Conservation (phyloP, 2,888 invertebrate genomes). For the Nemurella pictetii region DNA sequence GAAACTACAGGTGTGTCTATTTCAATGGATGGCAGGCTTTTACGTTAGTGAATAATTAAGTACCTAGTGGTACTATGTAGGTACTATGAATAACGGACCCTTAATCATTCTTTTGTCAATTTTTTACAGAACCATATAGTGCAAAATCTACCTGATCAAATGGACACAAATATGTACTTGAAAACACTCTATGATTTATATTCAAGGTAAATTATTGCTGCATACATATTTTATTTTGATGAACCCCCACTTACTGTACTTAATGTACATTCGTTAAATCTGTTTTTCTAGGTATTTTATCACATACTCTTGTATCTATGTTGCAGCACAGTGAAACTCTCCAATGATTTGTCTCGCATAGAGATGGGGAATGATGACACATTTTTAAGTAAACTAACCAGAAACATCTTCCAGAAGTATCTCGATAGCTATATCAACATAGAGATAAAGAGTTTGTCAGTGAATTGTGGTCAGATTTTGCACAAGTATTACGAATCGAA, state of each 20-base stretch:
- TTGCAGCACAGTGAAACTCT: constrained; percentile 73
- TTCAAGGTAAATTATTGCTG: constrained; percentile 65
- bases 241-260: too few relatives aligned
- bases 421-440: constrained; percentile 75
- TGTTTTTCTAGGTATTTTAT: background rate
- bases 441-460: constrained; percentile 77
- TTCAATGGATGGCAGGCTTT: too few relatives aligned
- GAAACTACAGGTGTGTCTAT: constrained; percentile 64
- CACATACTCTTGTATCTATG: constrained; percentile 9
- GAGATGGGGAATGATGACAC: constrained; percentile 80
- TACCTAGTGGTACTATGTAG: background rate
- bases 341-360: constrained; percentile 70
- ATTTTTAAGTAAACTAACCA: constrained; percentile 75
- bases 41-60: too few relatives aligned
- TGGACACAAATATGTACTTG: constrained; percentile 85
- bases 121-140: constrained; percentile 72
- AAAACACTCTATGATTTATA: constrained; percentile 87
- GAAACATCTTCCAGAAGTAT: constrained; percentile 79
- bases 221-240: background rate
- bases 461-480: constrained; percentile 73
- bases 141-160: constrained; percentile 76
- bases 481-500: constrained; percentile 89
- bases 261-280: background rate
- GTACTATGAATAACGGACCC: constrained; percentile 1
- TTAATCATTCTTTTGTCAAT: background rate